Percentiles rank a stretch among this genome's conserved stretches.
Conservation (phyloP, 2,888 invertebrate species). For the Zaprionus bogoriensis region DNA sequence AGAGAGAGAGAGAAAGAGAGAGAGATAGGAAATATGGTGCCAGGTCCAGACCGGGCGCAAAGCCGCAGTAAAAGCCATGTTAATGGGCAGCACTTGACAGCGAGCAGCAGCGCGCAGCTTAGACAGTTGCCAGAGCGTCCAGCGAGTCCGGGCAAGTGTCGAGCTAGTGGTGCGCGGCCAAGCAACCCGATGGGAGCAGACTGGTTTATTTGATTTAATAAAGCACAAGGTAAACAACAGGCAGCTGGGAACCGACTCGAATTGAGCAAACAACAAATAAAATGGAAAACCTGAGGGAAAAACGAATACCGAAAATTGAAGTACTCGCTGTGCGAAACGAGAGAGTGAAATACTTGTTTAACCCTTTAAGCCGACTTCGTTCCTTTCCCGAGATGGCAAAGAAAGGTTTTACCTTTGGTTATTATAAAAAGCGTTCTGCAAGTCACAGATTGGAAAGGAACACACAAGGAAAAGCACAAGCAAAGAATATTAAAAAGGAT, state of each 20-base stretch:
- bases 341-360: constrained; percentile 8
- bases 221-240: constrained; percentile 44
- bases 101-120: background rate
- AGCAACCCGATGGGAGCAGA: constrained; percentile 5
- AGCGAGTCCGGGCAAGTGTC: background rate
- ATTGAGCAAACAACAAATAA: constrained; percentile 24
- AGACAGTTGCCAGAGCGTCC: constrained; percentile 4
- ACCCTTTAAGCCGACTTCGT: constrained; percentile 5
- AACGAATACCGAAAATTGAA: constrained; percentile 8
- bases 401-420: too few relatives aligned
- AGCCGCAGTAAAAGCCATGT: too few relatives aligned
- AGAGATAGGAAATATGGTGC: too few relatives aligned
- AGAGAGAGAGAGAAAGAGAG: too few relatives aligned
- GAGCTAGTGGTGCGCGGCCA: constrained; percentile 5
- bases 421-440: too few relatives aligned
- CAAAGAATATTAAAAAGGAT: too few relatives aligned
- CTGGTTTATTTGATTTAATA: constrained; percentile 40
- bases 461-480: too few relatives aligned
- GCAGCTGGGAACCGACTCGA: constrained; percentile 26
- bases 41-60: too few relatives aligned
- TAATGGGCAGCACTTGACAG: too few relatives aligned
- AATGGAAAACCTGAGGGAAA: constrained; percentile 10
- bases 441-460: too few relatives aligned
- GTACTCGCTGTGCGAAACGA: background rate
- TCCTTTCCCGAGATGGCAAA: too few relatives aligned